phyloP scores from a whole-genome alignment of 2,888 invertebrate genomes.

The Pollenia angustigena region DNA sequence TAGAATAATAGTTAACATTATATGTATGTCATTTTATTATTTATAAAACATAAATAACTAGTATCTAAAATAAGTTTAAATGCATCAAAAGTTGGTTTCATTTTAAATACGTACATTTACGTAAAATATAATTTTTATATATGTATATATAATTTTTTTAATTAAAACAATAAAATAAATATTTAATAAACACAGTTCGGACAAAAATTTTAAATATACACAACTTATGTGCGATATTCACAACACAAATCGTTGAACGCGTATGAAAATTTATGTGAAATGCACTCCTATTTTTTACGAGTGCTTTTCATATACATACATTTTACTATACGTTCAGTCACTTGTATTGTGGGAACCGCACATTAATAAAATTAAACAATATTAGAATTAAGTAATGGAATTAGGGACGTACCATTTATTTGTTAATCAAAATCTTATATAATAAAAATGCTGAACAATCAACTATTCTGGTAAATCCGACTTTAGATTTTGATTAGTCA shows the following conservation, averaged over 20 bases:
- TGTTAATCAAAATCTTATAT: too few species aligned
- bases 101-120: slow-evolving; percentile 42
- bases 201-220: slow-evolving; percentile 8
- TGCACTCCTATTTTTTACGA: too few species aligned
- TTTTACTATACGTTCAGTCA: too few species aligned
- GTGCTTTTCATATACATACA: too few species aligned
- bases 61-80: background rate
- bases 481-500: too few species aligned
- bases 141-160: too few species aligned
- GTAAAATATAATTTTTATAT: slow-evolving; percentile 9
- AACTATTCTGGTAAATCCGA: too few species aligned
- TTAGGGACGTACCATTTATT: too few species aligned
- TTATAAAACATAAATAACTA: background rate
- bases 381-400: slow-evolving; percentile 1
- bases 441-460: too few species aligned
- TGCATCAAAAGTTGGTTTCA: background rate
- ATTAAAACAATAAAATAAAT: slow-evolving; percentile 16
- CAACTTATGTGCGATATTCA: background rate
- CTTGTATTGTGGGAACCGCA: too few species aligned
- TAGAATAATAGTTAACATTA: too few species aligned
- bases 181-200: background rate
- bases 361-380: background rate
- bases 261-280: too few species aligned
- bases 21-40: slow-evolving; percentile 12
- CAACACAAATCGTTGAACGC: background rate